A percentile compares a stretch with the other conserved stretches of the same genome.
These are phyloP conservation scores for Drosophila pseudoobscura DNA, from an alignment of 1,140 invertebrate species.

Conservation along the genomic window DNA sequence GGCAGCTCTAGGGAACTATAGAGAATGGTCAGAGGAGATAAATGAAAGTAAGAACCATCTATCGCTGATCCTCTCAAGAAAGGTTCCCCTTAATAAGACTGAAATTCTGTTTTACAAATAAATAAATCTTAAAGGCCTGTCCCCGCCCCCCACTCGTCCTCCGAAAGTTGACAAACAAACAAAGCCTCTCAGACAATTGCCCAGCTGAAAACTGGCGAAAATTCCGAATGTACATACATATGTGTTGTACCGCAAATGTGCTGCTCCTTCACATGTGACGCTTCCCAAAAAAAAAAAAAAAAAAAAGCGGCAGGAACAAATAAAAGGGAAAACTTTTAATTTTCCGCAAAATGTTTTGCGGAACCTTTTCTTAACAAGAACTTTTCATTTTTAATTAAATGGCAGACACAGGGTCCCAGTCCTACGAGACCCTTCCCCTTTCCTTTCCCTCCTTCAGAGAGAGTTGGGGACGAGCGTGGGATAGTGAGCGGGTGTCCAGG, in stretches of 20 bases:
- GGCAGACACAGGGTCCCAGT: conserved; percentile 20
- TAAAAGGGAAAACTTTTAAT: conserved; percentile 75
- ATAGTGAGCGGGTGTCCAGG: conserved; percentile 33
- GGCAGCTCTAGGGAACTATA: too few species aligned
- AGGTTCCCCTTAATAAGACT: too few species aligned
- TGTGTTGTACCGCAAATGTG: conserved; percentile 3
- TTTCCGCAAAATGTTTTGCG: conserved; percentile 68
- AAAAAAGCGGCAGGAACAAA: conserved; percentile 17
- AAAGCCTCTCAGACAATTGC: conserved; percentile 30
- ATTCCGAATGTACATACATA: background rate
- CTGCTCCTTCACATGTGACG: conserved; percentile 56
- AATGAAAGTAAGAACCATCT: too few species aligned
- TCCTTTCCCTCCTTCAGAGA: background rate
- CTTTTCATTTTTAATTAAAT: conserved; percentile 81
- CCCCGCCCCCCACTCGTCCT: background rate
- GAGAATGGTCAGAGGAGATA: too few species aligned
- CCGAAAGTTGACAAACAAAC: conserved; percentile 11
- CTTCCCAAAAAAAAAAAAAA: conserved; percentile 18
- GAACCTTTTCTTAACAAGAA: conserved; percentile 71
- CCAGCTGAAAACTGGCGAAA: conserved; percentile 40
- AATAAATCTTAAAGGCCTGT: conserved; percentile 18
- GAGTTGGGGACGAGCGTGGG: background rate
- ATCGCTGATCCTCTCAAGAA: too few species aligned
- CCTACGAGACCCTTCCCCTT: too few species aligned
- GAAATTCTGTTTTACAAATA: background rate